Conservation (phyloP, 2,888 invertebrate genomes). For the Drosophila anomelani region DNA sequence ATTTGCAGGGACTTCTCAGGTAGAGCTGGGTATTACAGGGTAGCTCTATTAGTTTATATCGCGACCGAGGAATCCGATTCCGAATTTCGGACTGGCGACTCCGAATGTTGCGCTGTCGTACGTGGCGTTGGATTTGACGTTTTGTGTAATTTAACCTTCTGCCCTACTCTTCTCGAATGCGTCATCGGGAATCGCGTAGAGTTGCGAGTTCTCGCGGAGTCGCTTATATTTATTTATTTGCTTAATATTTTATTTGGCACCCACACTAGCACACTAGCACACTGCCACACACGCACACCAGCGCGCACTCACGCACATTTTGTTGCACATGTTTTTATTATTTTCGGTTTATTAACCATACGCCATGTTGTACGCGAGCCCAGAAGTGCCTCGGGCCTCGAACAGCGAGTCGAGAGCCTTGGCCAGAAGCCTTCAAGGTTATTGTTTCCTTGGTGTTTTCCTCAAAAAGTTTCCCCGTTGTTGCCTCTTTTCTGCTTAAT, state of each 20-base stretch:
- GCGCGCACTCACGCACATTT: conserved; percentile 36
- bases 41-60: conserved; percentile 43
- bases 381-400: conserved; percentile 28
- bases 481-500: conserved; percentile 2
- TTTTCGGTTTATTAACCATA: conserved; percentile 51
- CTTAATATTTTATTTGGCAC: conserved; percentile 66
- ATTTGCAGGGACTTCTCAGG: background rate
- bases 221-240: conserved; percentile 59
- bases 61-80: conserved; percentile 49
- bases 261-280: conserved; percentile 17
- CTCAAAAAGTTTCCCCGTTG: conserved; percentile 21
- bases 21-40: background rate
- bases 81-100: conserved; percentile 51
- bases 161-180: conserved; percentile 82
- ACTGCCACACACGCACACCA: conserved; percentile 21
- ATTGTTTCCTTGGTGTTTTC: conserved; percentile 26
- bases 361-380: conserved; percentile 64
- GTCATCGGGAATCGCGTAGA: conserved; percentile 77
- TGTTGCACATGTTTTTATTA: conserved; percentile 38
- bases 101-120: conserved; percentile 60
- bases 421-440: conserved; percentile 46
- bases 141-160: conserved; percentile 52
- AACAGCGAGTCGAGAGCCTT: conserved; percentile 37
- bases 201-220: conserved; percentile 24
- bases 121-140: conserved; percentile 72